phyloP scores from a whole-genome alignment of 2,888 invertebrate species.

The Microchrysa polita region DNA sequence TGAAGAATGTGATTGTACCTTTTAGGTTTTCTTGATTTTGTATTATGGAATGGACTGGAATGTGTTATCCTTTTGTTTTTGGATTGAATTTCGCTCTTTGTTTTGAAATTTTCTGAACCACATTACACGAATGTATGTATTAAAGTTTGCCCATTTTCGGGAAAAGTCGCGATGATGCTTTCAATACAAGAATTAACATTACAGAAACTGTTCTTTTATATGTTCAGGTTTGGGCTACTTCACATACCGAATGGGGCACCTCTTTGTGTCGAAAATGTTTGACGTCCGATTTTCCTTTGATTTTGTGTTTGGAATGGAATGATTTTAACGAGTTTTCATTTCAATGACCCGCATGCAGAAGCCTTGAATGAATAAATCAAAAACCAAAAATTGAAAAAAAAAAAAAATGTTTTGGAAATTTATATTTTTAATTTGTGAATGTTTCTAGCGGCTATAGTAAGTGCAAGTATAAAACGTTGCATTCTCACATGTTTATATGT shows the following conservation, averaged over 20 bases:
- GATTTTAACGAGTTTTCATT: no score
- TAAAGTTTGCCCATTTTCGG: constrained; percentile 41
- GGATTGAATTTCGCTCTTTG: constrained; percentile 5
- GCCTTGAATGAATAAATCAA: no score
- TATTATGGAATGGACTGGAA: constrained; percentile 17
- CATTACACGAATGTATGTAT: constrained; percentile 31
- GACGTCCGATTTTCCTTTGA: background rate
- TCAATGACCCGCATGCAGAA: no score
- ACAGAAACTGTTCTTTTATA: constrained; percentile 8
- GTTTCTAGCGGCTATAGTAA: constrained; percentile 7
- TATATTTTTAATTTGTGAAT: constrained; percentile 26
- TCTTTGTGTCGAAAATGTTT: background rate
- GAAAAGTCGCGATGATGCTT: constrained; percentile 30
- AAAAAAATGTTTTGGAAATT: background rate
- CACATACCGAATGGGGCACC: constrained; percentile 35
- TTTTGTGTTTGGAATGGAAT: constrained; percentile 5
- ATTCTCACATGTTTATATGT: constrained; percentile 14
- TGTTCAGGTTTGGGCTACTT: constrained; percentile 21
- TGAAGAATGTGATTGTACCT: constrained; percentile 14
- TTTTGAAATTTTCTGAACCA: constrained; percentile 43
- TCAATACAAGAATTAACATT: background rate
- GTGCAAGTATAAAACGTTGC: constrained; percentile 16
- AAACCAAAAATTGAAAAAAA: background rate
- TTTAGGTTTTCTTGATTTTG: background rate
- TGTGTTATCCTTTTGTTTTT: constrained; percentile 29